These are phyloP conservation scores for Mastigias papua DNA, from an alignment of 30 jellyfish, hydroid and myxozoan genomes.

Conservation along the genomic window DNA sequence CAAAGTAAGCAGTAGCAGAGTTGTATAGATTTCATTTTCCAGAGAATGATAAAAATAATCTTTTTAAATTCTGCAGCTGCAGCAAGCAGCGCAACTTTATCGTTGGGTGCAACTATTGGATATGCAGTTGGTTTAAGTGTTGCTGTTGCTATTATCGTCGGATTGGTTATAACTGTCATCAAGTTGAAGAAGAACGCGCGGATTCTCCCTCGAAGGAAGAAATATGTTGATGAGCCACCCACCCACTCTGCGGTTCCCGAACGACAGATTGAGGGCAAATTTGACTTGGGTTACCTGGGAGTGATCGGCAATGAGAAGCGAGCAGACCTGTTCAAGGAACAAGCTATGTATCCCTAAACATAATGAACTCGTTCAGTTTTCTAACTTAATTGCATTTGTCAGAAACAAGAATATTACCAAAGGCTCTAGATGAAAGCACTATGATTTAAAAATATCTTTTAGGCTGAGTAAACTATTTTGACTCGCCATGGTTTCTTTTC, in stretches of 20 bases:
- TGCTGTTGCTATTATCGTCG: slow-evolving; percentile 7
- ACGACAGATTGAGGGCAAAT: background rate
- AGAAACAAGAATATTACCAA: too few species aligned
- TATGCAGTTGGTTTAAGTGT: background rate
- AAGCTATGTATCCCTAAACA: background rate
- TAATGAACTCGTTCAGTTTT: too few species aligned
- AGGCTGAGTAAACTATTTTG: too few species aligned
- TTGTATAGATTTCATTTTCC: too few species aligned
- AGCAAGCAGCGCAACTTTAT: background rate
- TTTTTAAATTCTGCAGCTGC: background rate
- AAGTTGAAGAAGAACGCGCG: background rate
- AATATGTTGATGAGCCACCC: background rate
- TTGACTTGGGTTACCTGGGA: background rate
- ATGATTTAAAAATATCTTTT: too few species aligned
- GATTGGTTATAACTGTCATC: background rate
- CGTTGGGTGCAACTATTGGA: background rate
- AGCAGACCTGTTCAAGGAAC: slow-evolving; percentile 19
- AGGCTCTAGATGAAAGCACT: too few species aligned
- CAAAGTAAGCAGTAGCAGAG: too few species aligned
- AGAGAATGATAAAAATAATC: too few species aligned
- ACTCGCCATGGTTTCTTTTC: too few species aligned
- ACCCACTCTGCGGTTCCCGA: background rate
- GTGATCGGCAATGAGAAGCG: background rate
- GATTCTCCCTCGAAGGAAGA: background rate
- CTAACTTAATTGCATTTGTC: too few species aligned